Evolutionary conservation across 2,797 vertebrate genomes (phyloP), one percentile per base, ranked within the genome.

Genomic region (Clarias laeviceps): DNA sequence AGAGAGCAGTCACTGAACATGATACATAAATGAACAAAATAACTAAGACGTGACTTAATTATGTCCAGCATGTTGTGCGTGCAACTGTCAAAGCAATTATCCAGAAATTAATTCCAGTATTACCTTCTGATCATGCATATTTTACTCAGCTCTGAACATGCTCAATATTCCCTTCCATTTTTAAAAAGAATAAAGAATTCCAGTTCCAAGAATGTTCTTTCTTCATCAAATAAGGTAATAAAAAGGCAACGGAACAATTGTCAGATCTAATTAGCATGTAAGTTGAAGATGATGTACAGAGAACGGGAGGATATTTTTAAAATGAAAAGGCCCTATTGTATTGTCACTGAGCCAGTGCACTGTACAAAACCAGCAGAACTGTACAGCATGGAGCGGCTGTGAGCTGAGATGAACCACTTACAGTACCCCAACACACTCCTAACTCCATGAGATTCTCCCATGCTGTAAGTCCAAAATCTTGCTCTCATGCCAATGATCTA

Each of bases 241-340:
- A 50, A 78, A 24, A 27, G 27, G 66, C 29, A 84, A 85, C 14
- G 74, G 61, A 86, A 70, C 56, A 66, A 86, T 4, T 59, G 74
- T 80, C 82, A 80, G 22, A 11, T 56, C 45, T 50, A 76, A 84
- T 84, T 86, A 86, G 64, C 27, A 59, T 12, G 29, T 27, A 29
- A 59, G 18, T 50, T 74, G 27, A 32, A 70, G 34, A 83, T 50
- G 54, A 57, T 80, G 34, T 82, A 59, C 68, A 86, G 88, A 89
- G 86, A 85, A 85, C 87, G 88, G 87, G 91, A 93, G 91, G 91
- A 91, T 91, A 91, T 91, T 90, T 92, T 93, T 92, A 90, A 93
- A 91, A 76, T 73, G 83, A 34, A 89, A 54, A 85, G 88, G 57
- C 82, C 34, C 18, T 82, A 24, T 82, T 61, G 34, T 92, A 65